Base-by-base conservation (phyloP, 2,888 invertebrate species). In the Tipula lateralis region DNA sequence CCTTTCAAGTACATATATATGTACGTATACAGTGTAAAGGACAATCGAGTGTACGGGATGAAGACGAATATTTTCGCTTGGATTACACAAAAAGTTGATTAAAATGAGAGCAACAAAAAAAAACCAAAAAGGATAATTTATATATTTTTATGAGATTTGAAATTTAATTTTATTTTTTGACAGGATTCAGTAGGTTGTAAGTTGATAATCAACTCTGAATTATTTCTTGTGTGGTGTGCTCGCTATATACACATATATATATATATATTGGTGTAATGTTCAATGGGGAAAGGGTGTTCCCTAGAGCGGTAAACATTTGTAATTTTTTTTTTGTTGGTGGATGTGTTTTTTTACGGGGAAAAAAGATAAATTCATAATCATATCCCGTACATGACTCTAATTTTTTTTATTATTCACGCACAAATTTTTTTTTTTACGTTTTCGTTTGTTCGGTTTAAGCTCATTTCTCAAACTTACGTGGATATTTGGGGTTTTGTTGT, bases 151-250 rank as follows among this genome's bases (percentile, higher is more conserved):
- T 66, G 66, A 66, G 66, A 66, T 66, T 66, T 66, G 66, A 66
- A 66, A 66, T 66, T 66, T 66, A 66, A 66, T 66, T 66, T 66
- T 66, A 66, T 66, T 66, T 44, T 66, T 66, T 66, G 66, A 66
- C 66, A 66, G 66, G 66, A 66, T 66, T 66, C 66, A 66, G 66
- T 66, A 66, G 66, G 66, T 66, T 66, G 66, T 66, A 66, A 66
- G 66, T 66, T 66, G 66, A 66, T 66, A 66, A 66, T 66, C 66
- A 66, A 66, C 24, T 66, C 66, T 66, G 66, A 66, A 66, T 66
- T 66, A 66, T 66, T 66, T 66, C 66, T 66, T 66, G 66, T 66
- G 66, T 6, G 66, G 66, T 66, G 66, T 66, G 66, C 66, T 2
- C 66, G 66, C 66, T 44, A 44, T 44, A 44, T 44, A 44, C 44